Conservation (phyloP, 2,888 invertebrate genomes). For the Globia sparganii region DNA sequence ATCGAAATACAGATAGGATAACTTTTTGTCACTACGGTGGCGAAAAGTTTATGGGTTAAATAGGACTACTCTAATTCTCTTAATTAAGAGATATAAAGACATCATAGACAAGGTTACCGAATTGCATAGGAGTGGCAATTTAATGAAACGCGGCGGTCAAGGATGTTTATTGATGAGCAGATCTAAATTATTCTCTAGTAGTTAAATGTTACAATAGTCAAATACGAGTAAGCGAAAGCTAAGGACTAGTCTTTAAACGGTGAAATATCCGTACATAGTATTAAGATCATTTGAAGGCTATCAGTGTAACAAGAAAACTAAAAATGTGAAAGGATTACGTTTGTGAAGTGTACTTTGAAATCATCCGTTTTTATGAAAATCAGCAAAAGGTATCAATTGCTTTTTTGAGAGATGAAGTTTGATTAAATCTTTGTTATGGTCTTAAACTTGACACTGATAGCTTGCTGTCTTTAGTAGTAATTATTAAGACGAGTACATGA, state of each 20-base stretch:
- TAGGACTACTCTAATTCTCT: constrained; percentile 21
- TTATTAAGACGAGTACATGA: not conserved
- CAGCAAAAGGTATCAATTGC: not conserved
- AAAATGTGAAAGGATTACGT: not conserved
- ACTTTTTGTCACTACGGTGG: constrained; percentile 1
- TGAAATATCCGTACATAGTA: constrained; percentile 1
- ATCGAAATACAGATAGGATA: not conserved
- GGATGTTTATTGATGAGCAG: not conserved
- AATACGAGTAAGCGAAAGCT: constrained; percentile 3
- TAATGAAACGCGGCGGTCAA: constrained; percentile 9
- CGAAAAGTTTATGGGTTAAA: constrained; percentile 1
- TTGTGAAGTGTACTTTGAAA: not conserved
- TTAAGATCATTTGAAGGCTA: constrained; percentile 11
- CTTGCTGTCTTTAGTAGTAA: not conserved
- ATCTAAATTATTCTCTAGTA: constrained; percentile 3
- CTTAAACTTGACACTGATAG: not conserved
- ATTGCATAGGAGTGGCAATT: not conserved
- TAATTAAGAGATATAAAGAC: constrained; percentile 6
- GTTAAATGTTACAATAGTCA: not conserved
- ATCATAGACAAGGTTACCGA: not conserved
- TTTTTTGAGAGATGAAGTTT: not conserved
- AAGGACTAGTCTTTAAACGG: constrained; percentile 17
- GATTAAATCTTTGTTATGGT: not conserved
- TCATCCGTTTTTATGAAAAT: not conserved
- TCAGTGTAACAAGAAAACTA: constrained; percentile 1